These are phyloP conservation scores for Ptilodon capucinus DNA, from an alignment of 2,888 invertebrate genomes.

Conservation along the genomic window DNA sequence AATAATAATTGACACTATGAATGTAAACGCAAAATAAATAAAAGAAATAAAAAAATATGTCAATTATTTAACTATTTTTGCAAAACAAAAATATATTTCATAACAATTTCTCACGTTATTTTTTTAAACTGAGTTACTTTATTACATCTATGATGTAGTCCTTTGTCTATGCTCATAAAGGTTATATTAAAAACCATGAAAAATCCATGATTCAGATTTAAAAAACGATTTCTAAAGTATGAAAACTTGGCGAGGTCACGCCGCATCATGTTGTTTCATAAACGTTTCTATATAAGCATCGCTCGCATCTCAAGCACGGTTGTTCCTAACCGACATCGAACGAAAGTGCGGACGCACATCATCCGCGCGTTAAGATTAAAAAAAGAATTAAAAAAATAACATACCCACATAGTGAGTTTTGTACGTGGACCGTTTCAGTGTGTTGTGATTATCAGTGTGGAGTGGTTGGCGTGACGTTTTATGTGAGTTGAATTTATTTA, in stretches of 20 bases:
- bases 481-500: conserved; percentile 28
- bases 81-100: not conserved
- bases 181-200: conserved; percentile 4
- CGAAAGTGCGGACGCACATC: conserved; percentile 27
- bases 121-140: no score
- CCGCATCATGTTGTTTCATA: conserved; percentile 30
- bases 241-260: conserved; percentile 29
- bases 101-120: no score
- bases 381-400: conserved; percentile 16
- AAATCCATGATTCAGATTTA: conserved; percentile 23
- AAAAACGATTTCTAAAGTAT: conserved; percentile 7
- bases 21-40: no score
- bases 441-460: conserved; percentile 41
- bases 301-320: conserved; percentile 24
- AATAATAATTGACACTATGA: no score
- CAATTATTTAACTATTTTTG: no score
- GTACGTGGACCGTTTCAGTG: conserved; percentile 39
- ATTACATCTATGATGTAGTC: no score
- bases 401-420: conserved; percentile 19
- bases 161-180: no score
- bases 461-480: conserved; percentile 35
- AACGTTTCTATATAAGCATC: conserved; percentile 40
- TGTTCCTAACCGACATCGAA: conserved; percentile 31
- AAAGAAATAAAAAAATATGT: no score
- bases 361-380: conserved; percentile 6